Evolutionary conservation across 2,888 invertebrate genomes (phyloP).

Genomic region (Rhodophaea formosa): DNA sequence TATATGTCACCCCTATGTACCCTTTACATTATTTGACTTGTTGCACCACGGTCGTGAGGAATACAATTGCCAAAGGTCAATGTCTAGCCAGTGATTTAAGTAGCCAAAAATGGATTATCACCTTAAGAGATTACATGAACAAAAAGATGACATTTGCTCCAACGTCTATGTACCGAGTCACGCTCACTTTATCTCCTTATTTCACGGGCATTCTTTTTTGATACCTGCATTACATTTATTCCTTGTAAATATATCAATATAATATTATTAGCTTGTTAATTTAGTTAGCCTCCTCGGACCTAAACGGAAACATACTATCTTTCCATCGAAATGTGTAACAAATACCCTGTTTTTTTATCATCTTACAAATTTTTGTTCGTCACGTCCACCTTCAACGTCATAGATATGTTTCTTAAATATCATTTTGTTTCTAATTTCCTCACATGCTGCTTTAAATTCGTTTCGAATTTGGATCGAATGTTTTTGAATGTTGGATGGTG

Average conservation of each 20-base stretch:
- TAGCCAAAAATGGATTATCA: conserved; percentile 59
- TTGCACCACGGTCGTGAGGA: conserved; percentile 50
- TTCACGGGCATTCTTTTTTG: conserved; percentile 68
- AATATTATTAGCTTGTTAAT: background rate
- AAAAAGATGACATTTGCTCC: conserved; percentile 73
- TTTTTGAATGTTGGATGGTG: conserved; percentile 49
- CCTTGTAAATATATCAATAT: conserved; percentile 24
- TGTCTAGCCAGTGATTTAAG: conserved; percentile 43
- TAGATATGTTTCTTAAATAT: conserved; percentile 35
- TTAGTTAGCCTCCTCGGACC: background rate
- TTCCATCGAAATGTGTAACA: too few relatives aligned
- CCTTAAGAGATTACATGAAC: conserved; percentile 69
- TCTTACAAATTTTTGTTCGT: background rate
- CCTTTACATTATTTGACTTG: conserved; percentile 50
- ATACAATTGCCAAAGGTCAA: conserved; percentile 45
- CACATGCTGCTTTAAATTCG: conserved; percentile 76
- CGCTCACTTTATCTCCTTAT: conserved; percentile 66
- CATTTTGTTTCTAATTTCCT: conserved; percentile 68
- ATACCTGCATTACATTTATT: conserved; percentile 24
- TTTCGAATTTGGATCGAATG: conserved; percentile 57
- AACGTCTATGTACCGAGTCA: conserved; percentile 70
- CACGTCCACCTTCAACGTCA: conserved; percentile 14
- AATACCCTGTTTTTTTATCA: background rate
- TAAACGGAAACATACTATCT: background rate
- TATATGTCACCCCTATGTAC: conserved; percentile 52